Percentiles rank a stretch among this genome's conserved stretches.
phyloP scores from a whole-genome alignment of 2,888 invertebrate species.

The Tanaodytes sp. region DNA sequence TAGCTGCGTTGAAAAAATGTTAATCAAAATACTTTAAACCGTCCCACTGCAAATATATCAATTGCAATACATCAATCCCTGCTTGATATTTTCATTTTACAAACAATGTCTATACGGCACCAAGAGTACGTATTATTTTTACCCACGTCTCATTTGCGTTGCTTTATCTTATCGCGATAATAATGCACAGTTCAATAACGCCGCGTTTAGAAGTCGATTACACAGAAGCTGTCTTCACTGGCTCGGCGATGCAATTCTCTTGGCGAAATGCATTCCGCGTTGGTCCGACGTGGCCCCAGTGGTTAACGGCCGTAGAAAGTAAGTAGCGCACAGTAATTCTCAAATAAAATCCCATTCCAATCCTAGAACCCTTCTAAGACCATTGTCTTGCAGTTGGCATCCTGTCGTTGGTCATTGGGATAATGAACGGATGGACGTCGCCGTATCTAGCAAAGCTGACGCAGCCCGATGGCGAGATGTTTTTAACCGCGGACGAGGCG shows the following conservation, averaged over 20 bases:
- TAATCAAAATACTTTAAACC: too few species aligned
- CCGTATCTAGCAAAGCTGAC: slow-evolving; percentile 61
- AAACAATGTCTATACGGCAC: too few species aligned
- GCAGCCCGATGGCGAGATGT: slow-evolving; percentile 50
- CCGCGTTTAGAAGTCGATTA: slow-evolving; percentile 34
- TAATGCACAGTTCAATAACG: slow-evolving; percentile 15
- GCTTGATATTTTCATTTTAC: slow-evolving; percentile 1
- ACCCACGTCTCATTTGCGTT: slow-evolving; percentile 9
- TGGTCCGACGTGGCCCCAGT: slow-evolving; percentile 40
- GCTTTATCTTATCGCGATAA: slow-evolving; percentile 46
- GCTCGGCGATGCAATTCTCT: slow-evolving; percentile 25
- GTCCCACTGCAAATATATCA: too few species aligned
- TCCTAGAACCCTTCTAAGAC: too few species aligned
- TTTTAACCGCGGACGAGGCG: slow-evolving; percentile 53
- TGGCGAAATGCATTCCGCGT: slow-evolving; percentile 24
- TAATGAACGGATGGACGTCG: slow-evolving; percentile 61
- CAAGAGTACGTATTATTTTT: too few species aligned
- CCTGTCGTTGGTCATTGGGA: slow-evolving; percentile 57
- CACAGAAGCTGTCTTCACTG: slow-evolving; percentile 15
- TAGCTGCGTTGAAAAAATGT: too few species aligned
- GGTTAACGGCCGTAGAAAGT: slow-evolving; percentile 38
- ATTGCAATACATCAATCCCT: background rate
- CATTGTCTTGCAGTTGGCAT: slow-evolving; percentile 59
- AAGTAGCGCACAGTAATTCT: slow-evolving; percentile 11
- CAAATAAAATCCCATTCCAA: background rate